A percentile compares a stretch with the other conserved stretches of the same genome.
phyloP scores from a whole-genome alignment of 2,888 invertebrate genomes.

The Synergus laeviventris region DNA sequence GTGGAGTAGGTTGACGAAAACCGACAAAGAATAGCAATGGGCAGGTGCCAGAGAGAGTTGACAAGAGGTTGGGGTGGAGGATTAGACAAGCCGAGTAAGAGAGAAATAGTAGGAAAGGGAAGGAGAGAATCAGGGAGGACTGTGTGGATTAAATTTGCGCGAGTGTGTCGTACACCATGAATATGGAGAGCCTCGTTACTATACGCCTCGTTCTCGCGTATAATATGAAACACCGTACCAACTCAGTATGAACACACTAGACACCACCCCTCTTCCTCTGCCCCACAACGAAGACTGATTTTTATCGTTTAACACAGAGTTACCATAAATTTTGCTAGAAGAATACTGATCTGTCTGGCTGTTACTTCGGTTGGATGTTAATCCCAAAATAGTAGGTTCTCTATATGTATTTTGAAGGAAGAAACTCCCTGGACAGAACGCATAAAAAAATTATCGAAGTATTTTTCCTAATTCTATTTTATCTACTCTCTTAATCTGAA shows the following conservation, averaged over 20 bases:
- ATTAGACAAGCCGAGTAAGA: conserved; percentile 31
- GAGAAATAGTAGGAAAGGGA: conserved; percentile 44
- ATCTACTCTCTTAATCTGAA: too few relatives aligned
- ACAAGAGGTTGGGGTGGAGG: conserved; percentile 40
- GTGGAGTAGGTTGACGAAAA: conserved; percentile 4
- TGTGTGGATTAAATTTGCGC: conserved; percentile 71
- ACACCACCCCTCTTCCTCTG: conserved; percentile 43
- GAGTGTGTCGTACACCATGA: conserved; percentile 71
- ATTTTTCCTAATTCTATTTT: too few relatives aligned
- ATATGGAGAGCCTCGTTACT: conserved; percentile 74
- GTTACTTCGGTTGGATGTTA: conserved; percentile 64
- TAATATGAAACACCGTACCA: conserved; percentile 52
- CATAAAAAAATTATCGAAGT: too few relatives aligned
- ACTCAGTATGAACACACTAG: conserved; percentile 44
- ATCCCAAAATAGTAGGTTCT: conserved; percentile 50
- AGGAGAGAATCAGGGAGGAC: conserved; percentile 49
- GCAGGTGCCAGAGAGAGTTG: conserved; percentile 22
- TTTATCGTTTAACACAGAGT: conserved; percentile 70
- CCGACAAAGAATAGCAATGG: conserved; percentile 33
- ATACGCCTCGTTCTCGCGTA: conserved; percentile 64
- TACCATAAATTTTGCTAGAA: conserved; percentile 62
- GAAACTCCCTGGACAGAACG: too few relatives aligned
- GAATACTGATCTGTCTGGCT: conserved; percentile 59
- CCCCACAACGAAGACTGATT: conserved; percentile 59
- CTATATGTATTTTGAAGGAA: too few relatives aligned